Percentiles rank a stretch among this genome's conserved stretches.
Evolutionary conservation across 2,113 vertebrate genomes (phyloP).

Genomic region (Coreoperca whiteheadi): DNA sequence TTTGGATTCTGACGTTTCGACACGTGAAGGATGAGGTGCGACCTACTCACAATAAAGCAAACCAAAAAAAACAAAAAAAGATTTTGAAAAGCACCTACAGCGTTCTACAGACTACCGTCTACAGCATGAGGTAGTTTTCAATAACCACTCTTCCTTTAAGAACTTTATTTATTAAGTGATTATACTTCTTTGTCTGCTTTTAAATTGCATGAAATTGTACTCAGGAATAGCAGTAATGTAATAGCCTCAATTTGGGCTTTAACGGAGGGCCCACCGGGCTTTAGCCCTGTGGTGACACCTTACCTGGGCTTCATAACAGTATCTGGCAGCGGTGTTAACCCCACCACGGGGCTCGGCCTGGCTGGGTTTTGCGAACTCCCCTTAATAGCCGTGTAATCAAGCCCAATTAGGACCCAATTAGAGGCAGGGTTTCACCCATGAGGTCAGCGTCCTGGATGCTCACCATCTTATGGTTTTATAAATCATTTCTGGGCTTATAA

Average conservation of each 20-base stretch:
- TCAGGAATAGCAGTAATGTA: conserved; percentile 49
- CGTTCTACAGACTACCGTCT: conserved; percentile 42
- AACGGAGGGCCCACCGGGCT: conserved; percentile 51
- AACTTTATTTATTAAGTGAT: conserved; percentile 59
- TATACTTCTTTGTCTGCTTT: conserved; percentile 41
- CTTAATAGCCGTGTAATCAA: conserved; percentile 79
- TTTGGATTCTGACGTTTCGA: no score
- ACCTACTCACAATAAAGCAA: neutral
- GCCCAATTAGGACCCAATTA: conserved; percentile 79
- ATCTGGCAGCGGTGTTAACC: conserved; percentile 53
- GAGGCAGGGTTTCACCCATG: conserved; percentile 74
- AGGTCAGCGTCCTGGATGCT: conserved; percentile 74
- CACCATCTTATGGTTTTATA: conserved; percentile 63
- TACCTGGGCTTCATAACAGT: conserved; percentile 69
- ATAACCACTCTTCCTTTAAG: conserved; percentile 39
- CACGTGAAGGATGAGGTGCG: neutral
- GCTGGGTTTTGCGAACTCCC: conserved; percentile 42
- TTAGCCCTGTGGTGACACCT: conserved; percentile 70
- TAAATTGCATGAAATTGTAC: conserved; percentile 61
- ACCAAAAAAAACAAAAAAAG: neutral
- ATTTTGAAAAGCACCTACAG: neutral
- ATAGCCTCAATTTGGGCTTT: conserved; percentile 61
- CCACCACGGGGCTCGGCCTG: conserved; percentile 7
- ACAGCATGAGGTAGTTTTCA: conserved; percentile 19
- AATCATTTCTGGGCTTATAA: conserved; percentile 68